Percentiles rank a stretch among this genome's conserved stretches.
These are phyloP conservation scores for Gadus chalcogrammus DNA, from an alignment of 2,113 vertebrate species.

Conservation along the genomic window DNA sequence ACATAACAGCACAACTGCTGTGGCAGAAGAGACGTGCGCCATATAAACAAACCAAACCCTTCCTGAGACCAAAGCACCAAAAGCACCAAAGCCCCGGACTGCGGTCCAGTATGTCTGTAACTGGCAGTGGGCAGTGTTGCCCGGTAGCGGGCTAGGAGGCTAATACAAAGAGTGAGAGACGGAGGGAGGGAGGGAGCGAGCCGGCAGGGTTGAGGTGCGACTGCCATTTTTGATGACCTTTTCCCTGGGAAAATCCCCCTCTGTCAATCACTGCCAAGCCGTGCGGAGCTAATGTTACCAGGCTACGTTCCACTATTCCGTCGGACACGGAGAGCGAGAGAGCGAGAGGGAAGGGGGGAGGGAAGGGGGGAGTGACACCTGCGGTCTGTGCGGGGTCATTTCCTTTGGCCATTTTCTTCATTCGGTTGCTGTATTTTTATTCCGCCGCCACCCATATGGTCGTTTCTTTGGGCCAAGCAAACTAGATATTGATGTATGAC, in stretches of 20 bases:
- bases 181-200: conserved; percentile 31
- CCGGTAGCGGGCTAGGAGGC: neutral
- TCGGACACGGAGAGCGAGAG: no score
- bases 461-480: conserved; percentile 35
- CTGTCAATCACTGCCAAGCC: conserved; percentile 38
- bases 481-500: conserved; percentile 48
- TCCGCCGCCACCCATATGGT: conserved; percentile 24
- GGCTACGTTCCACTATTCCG: conserved; percentile 10
- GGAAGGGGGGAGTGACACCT: conserved; percentile 27
- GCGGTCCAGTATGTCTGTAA: no score
- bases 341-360: no score
- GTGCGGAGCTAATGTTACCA: conserved; percentile 13
- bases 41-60: no score
- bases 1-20: no score
- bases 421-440: conserved; percentile 33
- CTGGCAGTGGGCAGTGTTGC: no score
- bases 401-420: conserved; percentile 32
- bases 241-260: conserved; percentile 31
- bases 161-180: conserved; percentile 21
- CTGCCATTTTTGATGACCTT: conserved; percentile 32
- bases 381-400: conserved; percentile 25
- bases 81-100: no score
- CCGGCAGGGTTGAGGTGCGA: conserved; percentile 20
- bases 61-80: no score
- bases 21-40: no score